Percentiles rank a stretch among this genome's conserved stretches.
These are phyloP conservation scores for Scaptodrosophila latifasciaeformis DNA, from an alignment of 2,888 invertebrate species.

Conservation along the genomic window DNA sequence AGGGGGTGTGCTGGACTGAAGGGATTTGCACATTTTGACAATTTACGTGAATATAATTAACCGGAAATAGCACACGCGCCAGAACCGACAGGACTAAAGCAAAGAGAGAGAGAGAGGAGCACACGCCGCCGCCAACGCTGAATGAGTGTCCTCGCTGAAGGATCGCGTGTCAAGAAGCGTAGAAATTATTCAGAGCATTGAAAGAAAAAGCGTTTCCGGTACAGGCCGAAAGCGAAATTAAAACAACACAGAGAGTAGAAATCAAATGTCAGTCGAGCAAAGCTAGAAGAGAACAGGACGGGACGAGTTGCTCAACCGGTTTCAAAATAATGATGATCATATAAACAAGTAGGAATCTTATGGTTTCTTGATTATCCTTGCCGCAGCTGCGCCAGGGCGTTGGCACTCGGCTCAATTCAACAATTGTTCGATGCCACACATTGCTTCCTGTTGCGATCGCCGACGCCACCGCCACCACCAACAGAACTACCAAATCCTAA, in stretches of 20 bases:
- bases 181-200: constrained; percentile 31
- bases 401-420: constrained; percentile 27
- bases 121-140: constrained; percentile 33
- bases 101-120: too few species aligned
- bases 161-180: constrained; percentile 68
- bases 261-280: constrained; percentile 62
- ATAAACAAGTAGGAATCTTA: constrained; percentile 51
- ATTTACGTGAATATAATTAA: constrained; percentile 71
- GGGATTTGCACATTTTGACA: constrained; percentile 52
- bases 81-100: constrained; percentile 39
- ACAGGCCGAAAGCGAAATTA: constrained; percentile 64
- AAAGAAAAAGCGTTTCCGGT: constrained; percentile 70
- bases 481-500: too few species aligned
- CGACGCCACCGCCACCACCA: constrained; percentile 44
- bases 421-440: constrained; percentile 70
- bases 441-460: constrained; percentile 69
- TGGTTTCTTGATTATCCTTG: constrained; percentile 51
- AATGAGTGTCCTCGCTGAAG: constrained; percentile 22
- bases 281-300: constrained; percentile 21
- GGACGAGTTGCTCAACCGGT: constrained; percentile 46
- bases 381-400: constrained; percentile 44
- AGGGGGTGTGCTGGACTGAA: constrained; percentile 1
- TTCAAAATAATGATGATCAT: constrained; percentile 29
- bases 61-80: constrained; percentile 76
- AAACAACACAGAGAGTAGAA: constrained; percentile 42